Evolutionary conservation across 2,888 invertebrate species (phyloP), one percentile per base, ranked within the genome.

Genomic region (Hydrotaea cyrtoneurina): DNA sequence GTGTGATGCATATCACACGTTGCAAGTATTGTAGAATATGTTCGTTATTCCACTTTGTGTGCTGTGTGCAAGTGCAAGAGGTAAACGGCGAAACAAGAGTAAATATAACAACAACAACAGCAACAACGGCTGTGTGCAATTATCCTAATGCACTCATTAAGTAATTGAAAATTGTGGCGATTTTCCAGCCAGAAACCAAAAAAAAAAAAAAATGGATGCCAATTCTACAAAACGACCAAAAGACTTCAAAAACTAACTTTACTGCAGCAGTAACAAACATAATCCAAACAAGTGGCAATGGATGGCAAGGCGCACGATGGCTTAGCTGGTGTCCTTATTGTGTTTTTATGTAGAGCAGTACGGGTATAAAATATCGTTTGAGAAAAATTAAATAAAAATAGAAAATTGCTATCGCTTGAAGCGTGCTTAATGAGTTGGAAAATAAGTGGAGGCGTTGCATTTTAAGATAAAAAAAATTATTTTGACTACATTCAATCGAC

Each of bases 91-190:
- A 57, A 57, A 74, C 23, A 46, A 62, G n/a, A 31, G 53, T 21
- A 75, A 82, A 13, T 13, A 31, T 31, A 55, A 75, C 23, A 64
- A 46, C 55, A 39, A 78, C 66, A 31, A 31, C 73, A 78, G 21
- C 13, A 39, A 81, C 39, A 53, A 79, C 57, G 69, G 62, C 73
- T 64, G 84, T 78, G 64, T 84, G 86, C 80, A 86, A 87, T 87
- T 87, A 87, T 86, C 83, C 86, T 86, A 87, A 87, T 87, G 87
- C 86, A 87, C 86, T 86, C 87, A 87, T 87, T 87, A 87, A 86
- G 87, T 87, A 87, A 87, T 87, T 87, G 86, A 86, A 87, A 87
- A 87, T 81, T 80, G 83, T 75, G 83, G 85, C 76, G 81, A 84
- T 81, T 81, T 84, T 75, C 13, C 21, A 26, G 72, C 73, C 10